phyloP scores from a whole-genome alignment of 2,113 vertebrate species.

The Caloenas nicobarica region DNA sequence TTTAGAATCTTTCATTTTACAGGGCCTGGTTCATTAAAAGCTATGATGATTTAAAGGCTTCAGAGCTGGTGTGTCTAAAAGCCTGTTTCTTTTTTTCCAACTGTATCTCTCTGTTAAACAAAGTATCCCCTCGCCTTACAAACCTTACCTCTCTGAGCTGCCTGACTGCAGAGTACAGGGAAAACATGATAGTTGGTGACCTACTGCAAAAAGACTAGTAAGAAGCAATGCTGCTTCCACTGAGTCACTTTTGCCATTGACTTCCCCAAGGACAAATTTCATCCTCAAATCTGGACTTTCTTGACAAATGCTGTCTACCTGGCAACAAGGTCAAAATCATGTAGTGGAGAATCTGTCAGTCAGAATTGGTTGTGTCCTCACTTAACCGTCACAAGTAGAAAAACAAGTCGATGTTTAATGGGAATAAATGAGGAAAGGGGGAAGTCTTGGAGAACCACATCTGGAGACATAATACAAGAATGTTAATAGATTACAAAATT shows the following conservation, averaged over 20 bases:
- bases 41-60: not conserved
- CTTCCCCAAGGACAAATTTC: not conserved
- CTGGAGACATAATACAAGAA: not conserved
- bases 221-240: not conserved
- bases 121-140: not conserved
- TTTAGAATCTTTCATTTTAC: not conserved
- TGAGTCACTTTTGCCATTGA: not conserved
- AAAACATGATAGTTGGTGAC: not conserved
- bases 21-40: not conserved
- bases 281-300: not conserved
- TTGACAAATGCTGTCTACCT: not conserved
- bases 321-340: not conserved
- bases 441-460: not conserved
- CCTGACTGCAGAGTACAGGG: not conserved
- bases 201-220: fast-evolving
- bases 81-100: not conserved
- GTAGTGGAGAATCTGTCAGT: not conserved
- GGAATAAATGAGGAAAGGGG: not conserved
- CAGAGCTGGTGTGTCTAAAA: not conserved
- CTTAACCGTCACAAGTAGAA: not conserved
- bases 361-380: not conserved
- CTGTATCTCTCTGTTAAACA: not conserved
- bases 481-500: not conserved
- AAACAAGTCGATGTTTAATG: not conserved
- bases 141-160: not conserved